phyloP scores from a whole-genome alignment of 2,113 vertebrate genomes.

The Elanoides forficatus region DNA sequence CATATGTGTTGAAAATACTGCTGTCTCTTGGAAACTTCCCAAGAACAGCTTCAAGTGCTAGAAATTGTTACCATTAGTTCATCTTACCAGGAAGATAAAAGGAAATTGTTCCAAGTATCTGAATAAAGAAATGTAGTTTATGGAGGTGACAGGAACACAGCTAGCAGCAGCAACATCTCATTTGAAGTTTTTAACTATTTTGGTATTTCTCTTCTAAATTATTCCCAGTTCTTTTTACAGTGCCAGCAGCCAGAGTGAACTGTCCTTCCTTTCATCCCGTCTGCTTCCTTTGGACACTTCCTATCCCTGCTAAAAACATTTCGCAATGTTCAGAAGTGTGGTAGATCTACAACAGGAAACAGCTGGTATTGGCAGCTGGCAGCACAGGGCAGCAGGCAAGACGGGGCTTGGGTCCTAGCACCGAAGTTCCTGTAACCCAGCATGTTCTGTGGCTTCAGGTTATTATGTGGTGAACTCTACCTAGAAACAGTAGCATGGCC shows the following conservation, averaged over 20 bases:
- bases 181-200: slow-evolving; percentile 32
- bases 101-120: slow-evolving; percentile 51
- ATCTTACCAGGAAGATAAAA: slow-evolving; percentile 31
- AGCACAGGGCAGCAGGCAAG: neutral
- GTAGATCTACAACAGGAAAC: slow-evolving; percentile 2
- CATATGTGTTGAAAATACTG: neutral
- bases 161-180: slow-evolving; percentile 20
- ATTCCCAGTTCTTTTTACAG: slow-evolving; percentile 40
- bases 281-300: slow-evolving; percentile 47
- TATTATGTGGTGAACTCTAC: neutral
- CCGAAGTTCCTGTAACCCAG: neutral
- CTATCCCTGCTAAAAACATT: slow-evolving; percentile 16
- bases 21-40: neutral
- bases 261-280: slow-evolving; percentile 53
- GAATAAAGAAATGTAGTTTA: slow-evolving; percentile 31
- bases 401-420: rapidly evolving
- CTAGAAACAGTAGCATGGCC: neutral
- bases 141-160: slow-evolving; percentile 47
- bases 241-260: slow-evolving; percentile 41
- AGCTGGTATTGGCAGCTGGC: neutral
- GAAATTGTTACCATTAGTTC: neutral
- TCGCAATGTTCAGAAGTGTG: neutral
- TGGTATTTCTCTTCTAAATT: slow-evolving; percentile 47
- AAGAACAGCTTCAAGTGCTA: neutral
- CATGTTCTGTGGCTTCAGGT: neutral